Evolutionary conservation across 2,797 vertebrate species (phyloP).

Genomic region (Microctenopoma steveboyesi): DNA sequence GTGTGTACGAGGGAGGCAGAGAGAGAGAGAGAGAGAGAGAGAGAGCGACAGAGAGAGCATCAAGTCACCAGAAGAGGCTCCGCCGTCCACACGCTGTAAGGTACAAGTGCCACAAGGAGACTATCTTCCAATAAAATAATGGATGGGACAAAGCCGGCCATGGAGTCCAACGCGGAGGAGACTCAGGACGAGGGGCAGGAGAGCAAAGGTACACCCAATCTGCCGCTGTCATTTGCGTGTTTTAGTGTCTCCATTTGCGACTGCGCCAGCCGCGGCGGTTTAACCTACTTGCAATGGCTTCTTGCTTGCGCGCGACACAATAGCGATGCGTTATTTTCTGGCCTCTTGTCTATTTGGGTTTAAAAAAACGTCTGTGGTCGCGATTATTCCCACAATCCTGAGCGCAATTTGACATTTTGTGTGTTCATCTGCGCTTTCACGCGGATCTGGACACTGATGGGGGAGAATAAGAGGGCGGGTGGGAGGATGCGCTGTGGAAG

Average conservation of each 20-base stretch:
- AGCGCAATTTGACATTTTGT: constrained; percentile 13
- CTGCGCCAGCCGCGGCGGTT: constrained; percentile 68
- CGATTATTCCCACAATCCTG: constrained; percentile 5
- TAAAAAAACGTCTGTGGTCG: not conserved
- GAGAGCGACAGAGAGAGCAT: constrained; percentile 75
- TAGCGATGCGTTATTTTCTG: constrained; percentile 34
- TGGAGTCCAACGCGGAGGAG: constrained; percentile 96
- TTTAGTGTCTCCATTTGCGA: constrained; percentile 69
- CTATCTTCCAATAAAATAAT: constrained; percentile 86
- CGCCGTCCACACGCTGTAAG: constrained; percentile 65
- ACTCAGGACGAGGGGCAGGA: constrained; percentile 95
- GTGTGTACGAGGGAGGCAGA: constrained; percentile 40
- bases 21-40: constrained; percentile 20
- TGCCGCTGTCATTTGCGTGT: constrained; percentile 39
- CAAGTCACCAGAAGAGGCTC: constrained; percentile 74
- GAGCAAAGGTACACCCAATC: constrained; percentile 91
- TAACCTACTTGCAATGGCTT: constrained; percentile 75
- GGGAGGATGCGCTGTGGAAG: constrained; percentile 9
- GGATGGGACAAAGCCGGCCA: constrained; percentile 97
- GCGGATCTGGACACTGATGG: constrained; percentile 26
- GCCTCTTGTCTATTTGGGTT: constrained; percentile 21
- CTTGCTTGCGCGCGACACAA: constrained; percentile 65
- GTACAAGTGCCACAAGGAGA: constrained; percentile 76
- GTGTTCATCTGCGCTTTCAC: constrained; percentile 23
- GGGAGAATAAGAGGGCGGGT: constrained; percentile 11